phyloP scores from a whole-genome alignment of 2,113 vertebrate genomes.

The Percopsis transmontana region DNA sequence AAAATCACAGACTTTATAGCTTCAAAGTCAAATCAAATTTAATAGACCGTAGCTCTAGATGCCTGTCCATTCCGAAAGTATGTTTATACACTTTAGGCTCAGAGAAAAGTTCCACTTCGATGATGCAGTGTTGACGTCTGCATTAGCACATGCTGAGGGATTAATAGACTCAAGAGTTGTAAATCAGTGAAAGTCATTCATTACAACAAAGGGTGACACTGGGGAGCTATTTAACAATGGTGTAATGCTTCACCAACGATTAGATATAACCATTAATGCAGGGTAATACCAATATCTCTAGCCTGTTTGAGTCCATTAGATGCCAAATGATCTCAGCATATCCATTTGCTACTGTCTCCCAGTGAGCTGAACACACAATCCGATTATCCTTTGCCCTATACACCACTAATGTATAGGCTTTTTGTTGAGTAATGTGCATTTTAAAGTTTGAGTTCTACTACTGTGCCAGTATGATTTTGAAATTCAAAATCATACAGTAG shows the following conservation, averaged over 20 bases:
- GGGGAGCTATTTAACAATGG: constrained; percentile 49
- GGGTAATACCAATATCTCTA: constrained; percentile 32
- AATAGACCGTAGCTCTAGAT: not conserved
- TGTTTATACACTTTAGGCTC: not conserved
- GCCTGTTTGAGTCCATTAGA: constrained; percentile 47
- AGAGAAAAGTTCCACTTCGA: not conserved
- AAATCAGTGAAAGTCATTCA: constrained; percentile 30
- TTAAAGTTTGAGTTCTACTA: too few relatives aligned
- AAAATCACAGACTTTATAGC: too few relatives aligned
- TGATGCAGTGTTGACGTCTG: constrained; percentile 6
- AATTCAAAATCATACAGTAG: too few relatives aligned
- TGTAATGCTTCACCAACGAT: constrained; percentile 33
- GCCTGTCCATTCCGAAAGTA: not conserved
- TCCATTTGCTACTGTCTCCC: constrained; percentile 38
- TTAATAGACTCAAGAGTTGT: constrained; percentile 10
- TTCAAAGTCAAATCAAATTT: too few relatives aligned
- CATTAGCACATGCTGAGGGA: constrained; percentile 9
- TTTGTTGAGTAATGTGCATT: too few relatives aligned
- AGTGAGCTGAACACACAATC: constrained; percentile 5
- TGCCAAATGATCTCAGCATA: constrained; percentile 44
- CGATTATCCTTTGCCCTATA: too few relatives aligned
- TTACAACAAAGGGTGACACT: constrained; percentile 4
- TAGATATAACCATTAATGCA: constrained; percentile 50
- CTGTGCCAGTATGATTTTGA: too few relatives aligned
- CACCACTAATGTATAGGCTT: too few relatives aligned